Evolutionary conservation across 92 coral and sea anemone species (phyloP), one percentile per base, ranked within the genome.

Genomic region (Muricea muricata): DNA sequence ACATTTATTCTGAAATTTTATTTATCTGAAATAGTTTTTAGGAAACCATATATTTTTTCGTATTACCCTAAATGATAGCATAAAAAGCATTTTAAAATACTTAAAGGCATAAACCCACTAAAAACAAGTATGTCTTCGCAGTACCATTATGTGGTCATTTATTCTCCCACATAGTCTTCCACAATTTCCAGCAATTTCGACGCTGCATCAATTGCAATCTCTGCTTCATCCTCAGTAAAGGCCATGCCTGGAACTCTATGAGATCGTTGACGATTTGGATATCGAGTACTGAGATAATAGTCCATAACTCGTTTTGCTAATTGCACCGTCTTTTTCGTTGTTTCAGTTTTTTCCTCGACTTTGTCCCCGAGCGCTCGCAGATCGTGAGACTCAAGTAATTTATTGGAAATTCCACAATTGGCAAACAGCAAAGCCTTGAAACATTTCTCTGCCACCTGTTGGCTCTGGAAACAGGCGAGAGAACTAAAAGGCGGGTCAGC

Each of bases 391-490:
- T 14, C 31, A n/a, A 57, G 65, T 28, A 57, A 20, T 24, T 28
- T 1, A 12, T 32, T 55, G 2, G 72, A 65, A 7, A 78, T 28
- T 31, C 83, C 83, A 56, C 45, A 78, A 0, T 46, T 33, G 2
- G 54, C 50, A 47, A 57, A 56, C 13, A 78, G 18, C 31, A 50
- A 31, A 7, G 73, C 83, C 47, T 78, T 78, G 18, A 78, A 68
- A 1, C 70, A 10, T 61, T 78, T 78, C 18, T 78, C 83, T 0
- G 55, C 83, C 20, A 78, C 71, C 33, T 78, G 71, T 8, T 78
- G 83, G 48, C 83, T 55, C n/a, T 78, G 72, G 83, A 78, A 78
- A 78, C 83, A 78, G 21, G 46, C 83, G 23, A 34, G 29, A 32
- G 65, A 23, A 14, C 55, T 32, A 13, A 78, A 50, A 29, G 83